Evolutionary conservation across 1,140 invertebrate species (phyloP).

Genomic region (Panagrolaimus sp.): DNA sequence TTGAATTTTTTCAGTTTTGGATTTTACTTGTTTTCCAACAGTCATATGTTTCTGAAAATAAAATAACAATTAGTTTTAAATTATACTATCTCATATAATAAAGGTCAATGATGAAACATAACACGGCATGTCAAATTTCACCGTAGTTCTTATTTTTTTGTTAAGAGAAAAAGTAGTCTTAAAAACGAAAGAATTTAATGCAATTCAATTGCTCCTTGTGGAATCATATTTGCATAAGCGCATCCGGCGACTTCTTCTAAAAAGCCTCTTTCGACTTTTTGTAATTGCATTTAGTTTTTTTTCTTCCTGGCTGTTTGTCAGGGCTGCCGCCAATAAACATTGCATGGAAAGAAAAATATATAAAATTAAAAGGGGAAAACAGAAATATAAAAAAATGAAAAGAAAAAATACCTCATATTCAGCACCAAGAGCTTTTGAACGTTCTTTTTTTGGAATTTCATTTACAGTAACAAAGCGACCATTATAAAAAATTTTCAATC

Average conservation of each 20-base stretch:
- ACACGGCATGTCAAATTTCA: slow-evolving; percentile 5
- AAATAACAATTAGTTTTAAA: slow-evolving; percentile 11
- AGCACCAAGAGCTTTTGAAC: slow-evolving; percentile 36
- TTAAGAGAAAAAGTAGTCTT: not conserved
- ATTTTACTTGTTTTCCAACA: slow-evolving; percentile 67
- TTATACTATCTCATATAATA: slow-evolving; percentile 10
- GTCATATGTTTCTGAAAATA: slow-evolving; percentile 66
- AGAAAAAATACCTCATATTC: slow-evolving; percentile 39
- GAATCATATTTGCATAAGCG: slow-evolving; percentile 18
- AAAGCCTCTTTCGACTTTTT: too few species aligned
- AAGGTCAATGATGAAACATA: too few species aligned
- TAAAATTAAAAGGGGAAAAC: not conserved
- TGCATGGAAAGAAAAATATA: too few species aligned
- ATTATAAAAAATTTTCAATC: slow-evolving; percentile 48
- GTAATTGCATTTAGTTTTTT: slow-evolving; percentile 14
- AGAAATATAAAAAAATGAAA: not conserved
- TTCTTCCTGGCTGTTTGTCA: too few species aligned
- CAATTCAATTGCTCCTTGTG: slow-evolving; percentile 16
- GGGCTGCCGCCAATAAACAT: too few species aligned
- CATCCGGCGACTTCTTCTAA: slow-evolving; percentile 10
- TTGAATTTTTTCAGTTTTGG: slow-evolving; percentile 86
- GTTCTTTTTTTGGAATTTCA: slow-evolving; percentile 35
- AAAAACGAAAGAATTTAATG: not conserved
- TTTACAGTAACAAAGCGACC: slow-evolving; percentile 35
- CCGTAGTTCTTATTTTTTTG: not conserved